Evolutionary conservation across 2,797 vertebrate genomes (phyloP).

Genomic region (Otus scops): DNA sequence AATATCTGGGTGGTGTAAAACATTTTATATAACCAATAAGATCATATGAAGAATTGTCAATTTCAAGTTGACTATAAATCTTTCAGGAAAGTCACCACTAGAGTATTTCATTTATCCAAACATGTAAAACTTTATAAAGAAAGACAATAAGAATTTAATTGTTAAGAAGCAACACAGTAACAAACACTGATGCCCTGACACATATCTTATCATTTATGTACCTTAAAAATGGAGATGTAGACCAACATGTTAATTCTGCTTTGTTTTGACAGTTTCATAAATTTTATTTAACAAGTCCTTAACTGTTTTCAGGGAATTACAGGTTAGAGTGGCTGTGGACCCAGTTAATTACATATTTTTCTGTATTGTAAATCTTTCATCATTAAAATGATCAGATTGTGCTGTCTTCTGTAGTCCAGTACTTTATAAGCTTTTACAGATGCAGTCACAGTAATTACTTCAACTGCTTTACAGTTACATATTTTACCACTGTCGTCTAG

Average conservation of each 20-base stretch:
- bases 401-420: not conserved
- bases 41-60: not conserved
- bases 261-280: not conserved
- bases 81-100: not conserved
- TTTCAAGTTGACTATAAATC: not conserved
- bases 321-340: not conserved
- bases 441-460: constrained; percentile 3
- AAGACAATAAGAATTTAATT: not conserved
- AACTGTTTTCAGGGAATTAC: not conserved
- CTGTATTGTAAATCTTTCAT: not conserved
- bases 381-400: not conserved
- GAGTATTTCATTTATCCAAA: not conserved
- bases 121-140: not conserved
- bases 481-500: not conserved
- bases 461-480: not conserved
- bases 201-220: not conserved
- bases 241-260: not conserved
- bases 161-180: not conserved
- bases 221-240: not conserved
- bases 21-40: not conserved
- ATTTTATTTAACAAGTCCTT: not conserved
- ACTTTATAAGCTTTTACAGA: constrained; percentile 3
- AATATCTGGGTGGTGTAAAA: not conserved
- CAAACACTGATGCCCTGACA: not conserved
- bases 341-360: not conserved